Base-by-base conservation (phyloP, 1,140 invertebrate genomes). In the Eufriesea mexicana region DNA sequence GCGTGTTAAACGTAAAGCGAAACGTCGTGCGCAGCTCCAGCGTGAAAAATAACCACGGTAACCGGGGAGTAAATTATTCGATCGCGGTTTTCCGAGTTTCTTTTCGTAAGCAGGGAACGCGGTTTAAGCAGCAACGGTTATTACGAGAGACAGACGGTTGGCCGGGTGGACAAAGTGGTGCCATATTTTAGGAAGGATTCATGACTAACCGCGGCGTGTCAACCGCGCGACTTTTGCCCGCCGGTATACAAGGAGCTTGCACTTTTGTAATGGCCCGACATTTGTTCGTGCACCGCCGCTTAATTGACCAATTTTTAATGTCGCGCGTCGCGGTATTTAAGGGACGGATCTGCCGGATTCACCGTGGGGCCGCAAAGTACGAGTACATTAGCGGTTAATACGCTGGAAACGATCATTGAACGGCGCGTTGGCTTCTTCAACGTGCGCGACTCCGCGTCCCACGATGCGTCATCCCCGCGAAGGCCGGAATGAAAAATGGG, bases 121-220 rank as follows among this genome's bases (percentile, higher is more conserved):
- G n/a, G 71, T 77, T 86, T 83, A 84, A 84, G 16, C 67, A 73
- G 57, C 35, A 81, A 54, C 85, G 67, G 80, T 86, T 87, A 87
- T 87, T 87, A 84, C 81, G 51, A 12, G 54, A 77, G 75, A 76
- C 81, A 73, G 81, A 86, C 85, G 61, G 70, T 75, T 75, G 77
- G 54, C 55, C 55, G 80, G 59, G 59, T 72, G 81, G 85, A 84
- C 86, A 87, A 87, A 87, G 86, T 87, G 86, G 72, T 81, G 72
- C 77, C 55, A 87, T 87, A 87, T 77, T 87, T 87, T 83, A 87
- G 76, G 82, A 83, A 80, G 86, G 77, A 84, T 87, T 81, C 82
- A 57, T 59, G 85, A 87, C 23, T 77, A 84, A 86, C 85, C 72
- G 61, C 51, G 70, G 5, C 76, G 76, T 64, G 85, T 80, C 85